phyloP scores from a whole-genome alignment of 1,140 invertebrate species.

The Dryas iulia region DNA sequence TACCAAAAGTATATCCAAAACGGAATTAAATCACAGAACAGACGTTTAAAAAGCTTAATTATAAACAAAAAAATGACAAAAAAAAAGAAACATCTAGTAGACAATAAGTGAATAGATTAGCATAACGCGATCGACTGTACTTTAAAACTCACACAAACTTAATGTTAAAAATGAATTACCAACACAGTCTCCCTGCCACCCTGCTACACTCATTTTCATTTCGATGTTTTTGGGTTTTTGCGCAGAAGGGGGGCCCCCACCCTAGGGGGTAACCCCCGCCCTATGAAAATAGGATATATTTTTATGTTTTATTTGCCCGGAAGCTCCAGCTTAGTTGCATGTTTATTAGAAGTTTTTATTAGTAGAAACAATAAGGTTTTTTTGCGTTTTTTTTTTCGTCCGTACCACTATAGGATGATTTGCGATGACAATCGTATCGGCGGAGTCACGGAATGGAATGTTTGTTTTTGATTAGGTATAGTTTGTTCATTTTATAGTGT shows the following conservation, averaged over 20 bases:
- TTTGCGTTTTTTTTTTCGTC: constrained; percentile 46
- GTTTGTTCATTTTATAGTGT: constrained; percentile 33
- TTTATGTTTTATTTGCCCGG: constrained; percentile 80
- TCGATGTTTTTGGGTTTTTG: constrained; percentile 80
- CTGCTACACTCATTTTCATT: constrained; percentile 78
- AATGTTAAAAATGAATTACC: constrained; percentile 81
- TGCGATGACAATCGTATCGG: constrained; percentile 52
- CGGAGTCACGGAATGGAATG: constrained; percentile 61
- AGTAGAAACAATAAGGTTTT: constrained; percentile 70
- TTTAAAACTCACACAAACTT: constrained; percentile 79
- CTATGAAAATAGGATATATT: constrained; percentile 81
- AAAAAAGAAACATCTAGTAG: constrained; percentile 7
- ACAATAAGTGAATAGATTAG: constrained; percentile 37
- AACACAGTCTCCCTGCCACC: constrained; percentile 65
- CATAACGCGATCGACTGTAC: constrained; percentile 68
- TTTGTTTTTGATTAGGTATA: constrained; percentile 56
- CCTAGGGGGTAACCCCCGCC: constrained; percentile 52
- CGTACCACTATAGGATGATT: constrained; percentile 50
- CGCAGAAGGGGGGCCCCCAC: constrained; percentile 60
- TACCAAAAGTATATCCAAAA: no score
- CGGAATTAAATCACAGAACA: no score
- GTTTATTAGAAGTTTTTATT: constrained; percentile 80
- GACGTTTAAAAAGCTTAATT: background rate
- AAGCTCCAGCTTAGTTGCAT: constrained; percentile 78
- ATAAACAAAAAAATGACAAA: background rate